Base-by-base conservation (phyloP, 2,113 vertebrate species). In the Corydoras sp. region DNA sequence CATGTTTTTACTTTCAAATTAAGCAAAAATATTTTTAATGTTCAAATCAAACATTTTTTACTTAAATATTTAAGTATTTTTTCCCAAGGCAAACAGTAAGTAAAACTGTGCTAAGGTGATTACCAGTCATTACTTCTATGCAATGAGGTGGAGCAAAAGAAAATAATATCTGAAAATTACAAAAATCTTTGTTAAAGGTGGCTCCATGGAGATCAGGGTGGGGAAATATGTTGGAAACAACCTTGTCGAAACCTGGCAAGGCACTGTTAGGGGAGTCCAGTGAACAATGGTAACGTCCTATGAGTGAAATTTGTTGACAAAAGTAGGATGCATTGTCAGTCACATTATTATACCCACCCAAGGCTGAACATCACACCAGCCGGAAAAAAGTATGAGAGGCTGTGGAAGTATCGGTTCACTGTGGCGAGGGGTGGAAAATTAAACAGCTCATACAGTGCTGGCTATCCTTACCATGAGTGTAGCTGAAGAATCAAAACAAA, bases 171-270 rank as follows among this genome's bases (percentile, higher is more conserved):
- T 43, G 35, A 29, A 81, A 71, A 73, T 67, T 53, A 58, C 54
- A 80, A 80, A 81, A 51, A 83, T 87, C 87, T 87, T 87, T 86
- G 83, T 88, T 85, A 85, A 82, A 79, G 68, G 59, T 31, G 81
- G 82, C 83, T 86, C 87, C 78, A 84, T 87, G 83, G 87, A 88
- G 81, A 89, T 80, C 75, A 29, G 80, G 88, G 86, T 84, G 88
- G 79, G 81, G 74, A 77, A 67, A 49, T 14, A 15, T 29, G 50
- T 51, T 79, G 83, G 77, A 86, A 66, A 81, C 79, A 77, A 85
- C 71, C 83, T 85, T 84, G 84, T 86, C 78, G 82, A 91, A 89
- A 86, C 87, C 83, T 86, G 83, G 84, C 86, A 86, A 80, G 83
- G 76, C 74, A 75, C 80, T 80, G 82, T 85, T 79, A 80, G 79